A percentile compares a stretch with the other conserved stretches of the same genome.
Evolutionary conservation across 2,888 invertebrate genomes (phyloP).

Genomic region (Hydraecia micacea): DNA sequence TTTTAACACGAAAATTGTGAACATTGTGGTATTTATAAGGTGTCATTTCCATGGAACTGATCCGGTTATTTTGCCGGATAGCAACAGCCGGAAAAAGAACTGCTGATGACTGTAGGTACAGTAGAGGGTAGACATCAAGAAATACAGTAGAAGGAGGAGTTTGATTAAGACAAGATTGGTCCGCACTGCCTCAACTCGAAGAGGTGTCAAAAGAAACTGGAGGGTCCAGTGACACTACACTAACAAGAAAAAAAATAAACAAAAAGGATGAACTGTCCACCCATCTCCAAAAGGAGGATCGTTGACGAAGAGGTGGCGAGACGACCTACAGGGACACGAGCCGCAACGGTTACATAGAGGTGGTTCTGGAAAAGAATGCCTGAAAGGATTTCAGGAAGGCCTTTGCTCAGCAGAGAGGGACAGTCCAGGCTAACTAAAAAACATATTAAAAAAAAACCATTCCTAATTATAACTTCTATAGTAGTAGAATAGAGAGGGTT

Average conservation of each 20-base stretch:
- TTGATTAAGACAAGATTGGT: neutral
- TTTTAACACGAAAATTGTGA: constrained; percentile 6
- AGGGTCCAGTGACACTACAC: neutral
- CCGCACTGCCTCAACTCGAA: neutral
- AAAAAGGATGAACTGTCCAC: too few species aligned
- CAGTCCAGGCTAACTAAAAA: neutral
- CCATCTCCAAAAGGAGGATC: neutral
- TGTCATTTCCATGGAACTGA: neutral
- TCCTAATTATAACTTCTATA: neutral
- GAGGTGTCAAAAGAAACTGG: neutral
- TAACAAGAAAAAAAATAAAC: neutral
- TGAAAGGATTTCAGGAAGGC: neutral
- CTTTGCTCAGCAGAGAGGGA: neutral
- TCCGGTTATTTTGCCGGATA: neutral
- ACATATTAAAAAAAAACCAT: neutral
- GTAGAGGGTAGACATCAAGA: neutral
- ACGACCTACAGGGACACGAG: neutral
- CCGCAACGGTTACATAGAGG: neutral
- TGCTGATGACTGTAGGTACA: neutral
- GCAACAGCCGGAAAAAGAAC: neutral
- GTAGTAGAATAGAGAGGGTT: neutral
- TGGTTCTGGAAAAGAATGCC: neutral
- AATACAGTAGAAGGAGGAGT: neutral
- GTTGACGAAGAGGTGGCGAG: neutral
- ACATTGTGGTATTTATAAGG: neutral